A percentile compares a stretch with the other conserved stretches of the same genome.
These are phyloP conservation scores for Drosophila lutescens DNA, from an alignment of 2,888 invertebrate species.

Conservation along the genomic window DNA sequence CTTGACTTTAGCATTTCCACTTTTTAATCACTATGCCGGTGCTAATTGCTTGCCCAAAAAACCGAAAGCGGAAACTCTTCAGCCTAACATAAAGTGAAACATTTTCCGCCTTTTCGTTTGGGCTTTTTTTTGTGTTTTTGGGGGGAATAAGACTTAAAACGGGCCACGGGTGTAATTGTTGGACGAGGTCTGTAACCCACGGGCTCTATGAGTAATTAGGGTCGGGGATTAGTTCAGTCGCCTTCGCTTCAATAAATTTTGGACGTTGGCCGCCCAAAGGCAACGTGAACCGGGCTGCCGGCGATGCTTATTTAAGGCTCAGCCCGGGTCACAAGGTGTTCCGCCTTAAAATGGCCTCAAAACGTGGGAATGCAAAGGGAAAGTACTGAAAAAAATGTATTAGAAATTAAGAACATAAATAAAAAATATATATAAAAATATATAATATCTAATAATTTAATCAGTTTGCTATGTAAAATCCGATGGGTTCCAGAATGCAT, in stretches of 20 bases:
- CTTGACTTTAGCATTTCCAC: constrained; percentile 40
- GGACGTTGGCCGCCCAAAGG: constrained; percentile 51
- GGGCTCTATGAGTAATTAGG: constrained; percentile 69
- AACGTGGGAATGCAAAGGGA: neutral
- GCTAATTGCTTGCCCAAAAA: constrained; percentile 61
- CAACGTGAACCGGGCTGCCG: constrained; percentile 33
- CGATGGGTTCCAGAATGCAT: no score
- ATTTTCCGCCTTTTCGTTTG: constrained; percentile 51
- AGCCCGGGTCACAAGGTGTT: constrained; percentile 49
- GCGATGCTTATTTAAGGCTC: constrained; percentile 47
- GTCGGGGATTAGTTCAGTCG: constrained; percentile 70
- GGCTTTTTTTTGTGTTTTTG: constrained; percentile 53
- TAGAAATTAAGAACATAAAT: neutral
- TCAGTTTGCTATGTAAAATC: no score
- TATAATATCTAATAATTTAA: no score
- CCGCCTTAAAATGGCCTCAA: constrained; percentile 30
- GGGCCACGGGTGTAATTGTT: constrained; percentile 66
- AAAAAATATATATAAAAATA: no score
- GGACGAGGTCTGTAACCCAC: constrained; percentile 55
- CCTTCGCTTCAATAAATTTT: constrained; percentile 70
- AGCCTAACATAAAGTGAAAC: constrained; percentile 59
- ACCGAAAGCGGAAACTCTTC: constrained; percentile 57
- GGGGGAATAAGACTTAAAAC: constrained; percentile 39
- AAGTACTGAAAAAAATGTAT: neutral
- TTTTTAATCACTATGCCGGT: constrained; percentile 39